Conservation (phyloP, 2,797 vertebrate genomes). For the Aselliscus stoliczkanus region DNA sequence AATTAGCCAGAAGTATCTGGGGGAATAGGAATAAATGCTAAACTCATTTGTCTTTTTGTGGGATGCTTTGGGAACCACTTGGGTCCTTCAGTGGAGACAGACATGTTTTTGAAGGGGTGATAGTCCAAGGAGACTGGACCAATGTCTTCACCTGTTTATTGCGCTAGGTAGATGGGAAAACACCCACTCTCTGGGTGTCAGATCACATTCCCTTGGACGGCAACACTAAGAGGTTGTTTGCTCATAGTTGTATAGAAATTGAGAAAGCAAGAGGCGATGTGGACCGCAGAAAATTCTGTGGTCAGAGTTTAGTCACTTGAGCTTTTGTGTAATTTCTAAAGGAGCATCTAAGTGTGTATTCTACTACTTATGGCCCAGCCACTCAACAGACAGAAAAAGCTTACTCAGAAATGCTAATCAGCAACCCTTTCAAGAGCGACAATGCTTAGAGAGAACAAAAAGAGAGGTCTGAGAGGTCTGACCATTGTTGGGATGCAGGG, state of each 20-base stretch:
- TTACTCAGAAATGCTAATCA: conserved; percentile 48
- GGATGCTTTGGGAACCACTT: background rate
- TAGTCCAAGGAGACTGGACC: background rate
- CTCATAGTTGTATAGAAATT: background rate
- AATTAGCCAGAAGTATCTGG: background rate
- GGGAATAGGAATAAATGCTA: background rate
- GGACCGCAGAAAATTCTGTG: background rate
- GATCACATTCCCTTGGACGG: background rate
- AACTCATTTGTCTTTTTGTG: background rate
- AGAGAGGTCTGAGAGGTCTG: conserved; percentile 15
- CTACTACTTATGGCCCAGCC: background rate
- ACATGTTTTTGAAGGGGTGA: too few species aligned
- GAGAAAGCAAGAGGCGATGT: background rate
- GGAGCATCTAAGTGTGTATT: background rate
- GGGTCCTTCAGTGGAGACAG: background rate
- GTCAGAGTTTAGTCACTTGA: background rate
- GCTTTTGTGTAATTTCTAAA: background rate
- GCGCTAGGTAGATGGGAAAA: background rate
- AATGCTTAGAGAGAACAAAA: conserved; percentile 60
- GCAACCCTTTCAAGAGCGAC: conserved; percentile 51
- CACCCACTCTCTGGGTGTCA: background rate
- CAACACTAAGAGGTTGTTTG: background rate
- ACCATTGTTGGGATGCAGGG: conserved; percentile 15
- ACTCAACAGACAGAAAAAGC: background rate
- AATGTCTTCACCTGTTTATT: background rate